phyloP scores from a whole-genome alignment of 2,888 invertebrate species.

The Cataglyphis albicans region DNA sequence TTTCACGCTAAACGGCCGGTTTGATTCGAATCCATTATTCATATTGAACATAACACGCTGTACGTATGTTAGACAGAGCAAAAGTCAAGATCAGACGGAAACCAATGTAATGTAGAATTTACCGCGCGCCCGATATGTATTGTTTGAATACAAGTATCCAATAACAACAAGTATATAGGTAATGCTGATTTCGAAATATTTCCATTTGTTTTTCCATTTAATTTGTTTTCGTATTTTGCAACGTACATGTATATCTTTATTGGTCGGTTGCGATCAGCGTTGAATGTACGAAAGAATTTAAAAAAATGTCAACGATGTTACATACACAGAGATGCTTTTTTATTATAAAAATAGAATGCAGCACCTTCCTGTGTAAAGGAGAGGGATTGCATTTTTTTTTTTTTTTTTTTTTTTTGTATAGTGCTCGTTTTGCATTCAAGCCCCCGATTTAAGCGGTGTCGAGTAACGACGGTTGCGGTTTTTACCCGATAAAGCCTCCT shows the following conservation, averaged over 20 bases:
- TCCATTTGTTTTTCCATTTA: background rate
- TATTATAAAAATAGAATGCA: background rate
- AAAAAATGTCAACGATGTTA: background rate
- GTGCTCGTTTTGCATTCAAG: background rate
- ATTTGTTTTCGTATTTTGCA: background rate
- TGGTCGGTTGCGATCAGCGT: background rate
- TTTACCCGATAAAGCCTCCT: background rate
- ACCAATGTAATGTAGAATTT: background rate
- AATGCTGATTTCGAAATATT: background rate
- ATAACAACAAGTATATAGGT: background rate
- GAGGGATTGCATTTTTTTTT: background rate
- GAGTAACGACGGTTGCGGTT: background rate
- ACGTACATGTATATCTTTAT: background rate
- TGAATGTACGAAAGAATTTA: background rate
- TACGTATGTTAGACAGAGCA: background rate
- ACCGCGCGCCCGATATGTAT: background rate
- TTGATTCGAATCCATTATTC: constrained; percentile 50
- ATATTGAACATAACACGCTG: constrained; percentile 21
- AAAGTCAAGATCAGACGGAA: constrained; percentile 38
- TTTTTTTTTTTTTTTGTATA: background rate
- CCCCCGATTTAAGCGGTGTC: background rate
- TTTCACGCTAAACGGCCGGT: constrained; percentile 42
- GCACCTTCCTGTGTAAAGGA: background rate
- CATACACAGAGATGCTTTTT: background rate
- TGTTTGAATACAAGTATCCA: background rate